Evolutionary conservation across 2,888 invertebrate species (phyloP).

Genomic region (Agonopterix subpropinquella): DNA sequence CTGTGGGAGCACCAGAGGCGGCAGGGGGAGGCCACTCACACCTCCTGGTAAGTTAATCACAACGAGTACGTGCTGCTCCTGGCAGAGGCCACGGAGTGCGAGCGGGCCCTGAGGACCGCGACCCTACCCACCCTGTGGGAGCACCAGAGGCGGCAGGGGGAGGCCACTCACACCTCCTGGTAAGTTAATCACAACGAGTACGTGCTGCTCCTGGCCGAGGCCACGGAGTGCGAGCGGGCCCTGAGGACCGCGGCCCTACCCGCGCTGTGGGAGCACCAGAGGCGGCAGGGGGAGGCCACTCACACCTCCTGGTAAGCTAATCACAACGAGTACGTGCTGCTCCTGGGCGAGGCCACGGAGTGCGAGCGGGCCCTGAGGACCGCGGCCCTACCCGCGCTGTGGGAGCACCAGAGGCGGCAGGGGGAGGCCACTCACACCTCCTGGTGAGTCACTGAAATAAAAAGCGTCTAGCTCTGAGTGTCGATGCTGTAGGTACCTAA

Average conservation of each 20-base stretch:
- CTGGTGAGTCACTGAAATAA: constrained; percentile 70
- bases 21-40: constrained; percentile 90
- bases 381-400: constrained; percentile 88
- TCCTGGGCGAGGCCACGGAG: constrained; percentile 92
- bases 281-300: constrained; percentile 91
- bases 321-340: constrained; percentile 96
- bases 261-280: constrained; percentile 90
- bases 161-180: constrained; percentile 89
- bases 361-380: constrained; percentile 92
- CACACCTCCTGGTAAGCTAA: no score
- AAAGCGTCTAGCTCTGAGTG: no score
- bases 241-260: constrained; percentile 90
- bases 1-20: constrained; percentile 92
- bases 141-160: constrained; percentile 91
- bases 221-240: constrained; percentile 93
- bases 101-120: constrained; percentile 89
- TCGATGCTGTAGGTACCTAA: no score
- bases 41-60: no score
- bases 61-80: constrained; percentile 95
- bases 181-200: constrained; percentile 99
- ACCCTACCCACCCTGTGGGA: constrained; percentile 91
- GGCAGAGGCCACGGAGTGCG: constrained; percentile 93
- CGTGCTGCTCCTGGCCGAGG: constrained; percentile 91
- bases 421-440: constrained; percentile 91
- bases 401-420: constrained; percentile 91